These are phyloP conservation scores for Nephila pilipes DNA, from an alignment of 1,140 invertebrate genomes.

Conservation along the genomic window DNA sequence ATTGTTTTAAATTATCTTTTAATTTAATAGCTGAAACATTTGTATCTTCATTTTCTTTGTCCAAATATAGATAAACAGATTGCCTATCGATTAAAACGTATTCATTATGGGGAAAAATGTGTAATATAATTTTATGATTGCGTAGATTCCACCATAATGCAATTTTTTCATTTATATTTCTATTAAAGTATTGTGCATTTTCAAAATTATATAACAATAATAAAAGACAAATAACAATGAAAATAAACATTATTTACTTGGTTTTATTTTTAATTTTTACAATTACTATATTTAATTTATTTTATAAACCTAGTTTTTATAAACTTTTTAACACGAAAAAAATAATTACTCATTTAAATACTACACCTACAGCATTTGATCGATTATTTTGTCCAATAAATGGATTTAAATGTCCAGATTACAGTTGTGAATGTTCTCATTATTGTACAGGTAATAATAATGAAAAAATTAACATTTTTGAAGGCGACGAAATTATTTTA, in stretches of 20 bases:
- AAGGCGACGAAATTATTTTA: constrained; percentile 17
- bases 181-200: neutral
- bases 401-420: constrained; percentile 39
- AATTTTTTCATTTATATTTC: neutral
- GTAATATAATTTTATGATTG: neutral
- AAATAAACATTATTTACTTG: constrained; percentile 49
- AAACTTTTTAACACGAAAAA: neutral
- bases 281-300: constrained; percentile 54
- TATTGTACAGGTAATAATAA: constrained; percentile 12
- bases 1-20: neutral
- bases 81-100: constrained; percentile 30
- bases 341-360: neutral
- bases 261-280: constrained; percentile 48
- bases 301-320: constrained; percentile 25
- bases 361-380: neutral
- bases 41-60: constrained; percentile 19
- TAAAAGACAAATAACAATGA: constrained; percentile 57
- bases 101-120: constrained; percentile 33
- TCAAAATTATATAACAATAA: constrained; percentile 57
- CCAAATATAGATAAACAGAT: constrained; percentile 4
- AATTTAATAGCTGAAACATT: neutral
- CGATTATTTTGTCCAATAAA: constrained; percentile 49
- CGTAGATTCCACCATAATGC: constrained; percentile 2
- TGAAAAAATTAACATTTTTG: constrained; percentile 34
- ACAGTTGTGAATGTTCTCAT: neutral